Conservation (phyloP, 2,888 invertebrate species). For the Trichacis sp. region DNA sequence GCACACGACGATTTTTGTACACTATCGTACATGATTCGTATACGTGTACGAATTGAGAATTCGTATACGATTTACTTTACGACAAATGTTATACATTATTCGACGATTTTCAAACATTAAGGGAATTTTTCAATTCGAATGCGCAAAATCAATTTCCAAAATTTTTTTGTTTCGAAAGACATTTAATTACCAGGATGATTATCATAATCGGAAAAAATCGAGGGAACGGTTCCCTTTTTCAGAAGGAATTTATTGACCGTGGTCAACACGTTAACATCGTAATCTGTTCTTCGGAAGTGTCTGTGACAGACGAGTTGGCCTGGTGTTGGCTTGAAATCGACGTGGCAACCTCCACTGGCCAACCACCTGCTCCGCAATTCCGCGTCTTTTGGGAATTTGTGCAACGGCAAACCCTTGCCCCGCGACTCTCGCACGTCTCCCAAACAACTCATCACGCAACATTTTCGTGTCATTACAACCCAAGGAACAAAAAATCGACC, state of each 20-base stretch:
- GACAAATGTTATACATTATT: too few species aligned
- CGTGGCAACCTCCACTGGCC: slow-evolving; percentile 73
- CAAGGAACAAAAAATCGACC: too few species aligned
- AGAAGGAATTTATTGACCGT: slow-evolving; percentile 79
- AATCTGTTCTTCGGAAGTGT: slow-evolving; percentile 81
- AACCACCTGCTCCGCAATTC: slow-evolving; percentile 75
- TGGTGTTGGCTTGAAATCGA: slow-evolving; percentile 72
- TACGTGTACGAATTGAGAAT: too few species aligned
- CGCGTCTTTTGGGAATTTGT: slow-evolving; percentile 79
- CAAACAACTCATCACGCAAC: slow-evolving; percentile 75
- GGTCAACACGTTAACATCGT: slow-evolving; percentile 71
- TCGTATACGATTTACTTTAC: too few species aligned
- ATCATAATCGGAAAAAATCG: slow-evolving; percentile 74
- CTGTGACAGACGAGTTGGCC: slow-evolving; percentile 80
- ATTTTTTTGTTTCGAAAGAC: background rate
- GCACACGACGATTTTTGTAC: too few species aligned
- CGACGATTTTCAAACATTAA: background rate
- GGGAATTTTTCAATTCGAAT: too few species aligned
- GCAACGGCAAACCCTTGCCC: slow-evolving; percentile 80
- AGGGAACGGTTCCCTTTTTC: slow-evolving; percentile 79
- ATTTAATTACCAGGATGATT: slow-evolving; percentile 57
- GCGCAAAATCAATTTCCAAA: background rate
- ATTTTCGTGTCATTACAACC: slow-evolving; percentile 75
- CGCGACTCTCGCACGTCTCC: slow-evolving; percentile 75
- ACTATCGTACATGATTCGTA: too few species aligned